A percentile compares a stretch with the other conserved stretches of the same genome.
Conservation (phyloP, 1,140 invertebrate genomes). For the Lordiphosa stackelbergi region DNA sequence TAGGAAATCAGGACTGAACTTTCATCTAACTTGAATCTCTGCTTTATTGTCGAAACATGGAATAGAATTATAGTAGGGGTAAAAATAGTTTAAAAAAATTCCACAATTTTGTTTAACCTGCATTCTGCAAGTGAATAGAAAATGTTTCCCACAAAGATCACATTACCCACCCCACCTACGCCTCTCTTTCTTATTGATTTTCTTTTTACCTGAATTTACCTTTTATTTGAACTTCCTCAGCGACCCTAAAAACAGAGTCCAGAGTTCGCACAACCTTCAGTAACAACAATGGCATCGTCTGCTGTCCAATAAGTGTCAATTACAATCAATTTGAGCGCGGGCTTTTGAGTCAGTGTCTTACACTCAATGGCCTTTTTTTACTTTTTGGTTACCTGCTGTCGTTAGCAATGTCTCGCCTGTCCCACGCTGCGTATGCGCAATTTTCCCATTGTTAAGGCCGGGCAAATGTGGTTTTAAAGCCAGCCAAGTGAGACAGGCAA, state of each 20-base stretch:
- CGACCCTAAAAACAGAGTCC: neutral
- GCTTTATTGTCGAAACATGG: too few relatives aligned
- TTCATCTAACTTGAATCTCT: too few relatives aligned
- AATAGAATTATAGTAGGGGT: too few relatives aligned
- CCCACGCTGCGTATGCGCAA: conserved; percentile 29
- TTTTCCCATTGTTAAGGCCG: conserved; percentile 15
- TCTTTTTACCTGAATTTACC: too few relatives aligned
- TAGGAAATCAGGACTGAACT: too few relatives aligned
- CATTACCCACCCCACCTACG: too few relatives aligned
- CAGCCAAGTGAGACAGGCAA: neutral
- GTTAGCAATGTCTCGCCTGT: neutral
- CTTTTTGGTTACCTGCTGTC: conserved; percentile 16
- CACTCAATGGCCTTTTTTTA: neutral
- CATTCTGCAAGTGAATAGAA: too few relatives aligned
- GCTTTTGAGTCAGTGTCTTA: conserved; percentile 32
- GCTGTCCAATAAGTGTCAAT: conserved; percentile 61
- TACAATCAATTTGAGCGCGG: conserved; percentile 50
- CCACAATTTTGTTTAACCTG: too few relatives aligned
- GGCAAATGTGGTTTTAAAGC: conserved; percentile 38
- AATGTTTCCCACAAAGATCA: too few relatives aligned
- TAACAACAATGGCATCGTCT: conserved; percentile 23
- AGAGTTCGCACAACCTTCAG: conserved; percentile 3
- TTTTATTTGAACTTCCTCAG: neutral
- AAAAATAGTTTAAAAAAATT: too few relatives aligned
- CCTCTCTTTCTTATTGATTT: too few relatives aligned